Base-by-base conservation (phyloP, 2,113 vertebrate species). In the Pelodiscus sinensis region DNA sequence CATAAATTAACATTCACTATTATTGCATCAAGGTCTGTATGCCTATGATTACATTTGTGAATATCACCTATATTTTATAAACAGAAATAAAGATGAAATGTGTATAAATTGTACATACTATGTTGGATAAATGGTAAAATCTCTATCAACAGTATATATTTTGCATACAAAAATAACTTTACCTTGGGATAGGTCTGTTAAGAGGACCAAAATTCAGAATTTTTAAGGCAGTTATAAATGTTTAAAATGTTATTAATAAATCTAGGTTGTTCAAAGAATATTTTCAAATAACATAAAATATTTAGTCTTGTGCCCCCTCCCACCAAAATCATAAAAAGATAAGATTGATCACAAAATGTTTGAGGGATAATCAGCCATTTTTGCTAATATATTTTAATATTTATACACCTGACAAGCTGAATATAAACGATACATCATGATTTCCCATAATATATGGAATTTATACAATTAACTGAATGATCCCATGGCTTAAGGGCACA, bases 281-380 rank as follows among this genome's bases (percentile, higher is more conserved):
- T 98, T 97, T 98, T 96, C 97, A 98, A 98, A 98, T 97, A 98
- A 93, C 97, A 98, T 98, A 96, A 98, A 98, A 98, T 98, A 98
- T 98, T 98, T 97, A 98, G 96, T 91, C 92, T 50, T 50, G 0
- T 8, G 52, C 38, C 88, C 88, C 94, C 77, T 86, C 89, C 93
- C 92, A 96, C 87, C 85, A 94, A 94, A 93, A 79, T 93, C 88
- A 81, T 97, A 98, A 98, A 98, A 96, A 97, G 97, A 96, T 95
- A 97, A 98, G 97, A 98, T 98, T 98, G 98, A 98, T 98, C 97
- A 96, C 96, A 77, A 98, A 97, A 97, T 96, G 97, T 97, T 97
- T 98, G 97, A 98, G 97, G 96, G 96, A 98, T 97, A 98, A 98
- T 98, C 98, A 98, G 97, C 95, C 97, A 97, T 97, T 98, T 98